These are phyloP conservation scores for Catostomus latipinnis DNA, from an alignment of 2,797 vertebrate genomes.

Conservation along the genomic window DNA sequence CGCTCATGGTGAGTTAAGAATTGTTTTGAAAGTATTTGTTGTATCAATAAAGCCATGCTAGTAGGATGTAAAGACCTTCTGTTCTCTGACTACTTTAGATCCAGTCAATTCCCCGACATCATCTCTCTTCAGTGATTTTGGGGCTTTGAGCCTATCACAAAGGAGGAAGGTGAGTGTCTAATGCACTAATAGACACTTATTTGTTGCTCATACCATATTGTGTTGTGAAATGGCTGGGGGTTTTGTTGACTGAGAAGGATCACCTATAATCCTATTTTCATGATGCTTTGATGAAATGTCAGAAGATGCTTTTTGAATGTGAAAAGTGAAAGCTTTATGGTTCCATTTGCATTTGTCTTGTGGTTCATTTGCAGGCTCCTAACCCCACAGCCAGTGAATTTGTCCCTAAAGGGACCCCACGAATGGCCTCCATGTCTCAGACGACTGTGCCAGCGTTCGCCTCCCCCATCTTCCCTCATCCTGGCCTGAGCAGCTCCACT, in stretches of 20 bases:
- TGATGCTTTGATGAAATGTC: not conserved
- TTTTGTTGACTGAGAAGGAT: not conserved
- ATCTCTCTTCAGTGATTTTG: conserved; percentile 97
- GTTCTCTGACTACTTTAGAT: conserved; percentile 75
- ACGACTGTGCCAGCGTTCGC: conserved; percentile 93
- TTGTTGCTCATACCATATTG: not conserved
- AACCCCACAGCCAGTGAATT: conserved; percentile 98
- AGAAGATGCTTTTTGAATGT: not conserved
- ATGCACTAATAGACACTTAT: not conserved
- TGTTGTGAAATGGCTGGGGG: not conserved
- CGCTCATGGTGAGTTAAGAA: conserved; percentile 86
- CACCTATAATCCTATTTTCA: not conserved
- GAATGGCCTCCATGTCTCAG: conserved; percentile 92
- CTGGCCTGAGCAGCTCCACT: conserved; percentile 88
- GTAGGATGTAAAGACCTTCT: not conserved
- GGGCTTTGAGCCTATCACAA: conserved; percentile 95
- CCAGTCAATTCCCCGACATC: conserved; percentile 93
- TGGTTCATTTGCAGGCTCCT: conserved; percentile 82
- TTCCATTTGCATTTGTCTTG: conserved; percentile 6
- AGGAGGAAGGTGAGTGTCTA: conserved; percentile 92
- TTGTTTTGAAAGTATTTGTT: conserved; percentile 18
- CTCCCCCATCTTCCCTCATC: conserved; percentile 93
- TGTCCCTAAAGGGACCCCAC: conserved; percentile 96
- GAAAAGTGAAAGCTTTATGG: not conserved
- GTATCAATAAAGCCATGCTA: conserved; percentile 6